phyloP scores from a whole-genome alignment of 2,888 invertebrate genomes.

The Gibbula magus region DNA sequence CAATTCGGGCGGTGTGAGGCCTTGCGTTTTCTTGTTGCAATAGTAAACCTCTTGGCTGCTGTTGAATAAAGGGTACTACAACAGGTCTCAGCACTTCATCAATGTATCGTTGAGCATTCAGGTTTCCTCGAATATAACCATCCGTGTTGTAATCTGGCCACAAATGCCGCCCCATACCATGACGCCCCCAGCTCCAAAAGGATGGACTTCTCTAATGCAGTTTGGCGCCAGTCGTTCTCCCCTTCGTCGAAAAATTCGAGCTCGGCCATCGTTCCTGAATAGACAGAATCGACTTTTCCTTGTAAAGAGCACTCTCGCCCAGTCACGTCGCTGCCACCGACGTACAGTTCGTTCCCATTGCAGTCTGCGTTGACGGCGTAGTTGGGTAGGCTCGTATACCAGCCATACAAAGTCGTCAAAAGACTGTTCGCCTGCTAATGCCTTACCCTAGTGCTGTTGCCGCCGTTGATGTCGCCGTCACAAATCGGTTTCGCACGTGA shows the following conservation, averaged over 20 bases:
- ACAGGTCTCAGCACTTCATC: neutral
- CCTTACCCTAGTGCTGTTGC: neutral
- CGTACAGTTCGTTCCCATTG: too few species aligned
- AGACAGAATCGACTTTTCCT: neutral
- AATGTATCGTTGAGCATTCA: neutral
- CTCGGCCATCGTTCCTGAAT: neutral
- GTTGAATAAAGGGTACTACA: neutral
- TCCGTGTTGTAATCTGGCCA: neutral
- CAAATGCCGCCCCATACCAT: neutral
- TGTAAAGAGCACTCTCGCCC: neutral
- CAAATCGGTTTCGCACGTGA: too few species aligned
- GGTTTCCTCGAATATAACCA: neutral
- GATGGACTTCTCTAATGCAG: neutral
- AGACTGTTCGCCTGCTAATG: neutral
- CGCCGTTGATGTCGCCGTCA: too few species aligned
- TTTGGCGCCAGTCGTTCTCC: neutral
- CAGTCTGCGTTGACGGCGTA: too few species aligned
- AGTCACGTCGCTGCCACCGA: neutral
- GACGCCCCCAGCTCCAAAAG: neutral
- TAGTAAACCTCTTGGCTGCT: neutral
- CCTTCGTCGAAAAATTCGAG: neutral
- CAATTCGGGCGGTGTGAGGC: constrained; percentile 20
- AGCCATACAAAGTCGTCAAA: neutral
- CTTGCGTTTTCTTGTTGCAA: constrained; percentile 25
- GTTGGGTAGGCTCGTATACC: neutral